These are phyloP conservation scores for Ophion costatus DNA, from an alignment of 2,888 invertebrate genomes.

Conservation along the genomic window DNA sequence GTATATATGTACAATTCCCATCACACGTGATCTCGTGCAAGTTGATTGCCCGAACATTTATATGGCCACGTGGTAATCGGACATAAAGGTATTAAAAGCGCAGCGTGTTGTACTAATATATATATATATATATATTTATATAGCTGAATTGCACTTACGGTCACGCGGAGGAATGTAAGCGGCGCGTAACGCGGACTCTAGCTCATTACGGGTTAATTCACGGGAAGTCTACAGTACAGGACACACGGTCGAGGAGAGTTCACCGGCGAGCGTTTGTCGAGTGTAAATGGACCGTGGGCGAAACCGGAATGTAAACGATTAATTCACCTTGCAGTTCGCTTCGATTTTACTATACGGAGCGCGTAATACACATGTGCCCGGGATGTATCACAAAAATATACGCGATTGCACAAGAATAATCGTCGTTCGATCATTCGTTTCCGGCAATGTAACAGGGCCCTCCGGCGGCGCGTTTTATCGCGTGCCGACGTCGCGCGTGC, in stretches of 20 bases:
- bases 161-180: slow-evolving; percentile 42
- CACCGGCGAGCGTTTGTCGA: slow-evolving; percentile 7
- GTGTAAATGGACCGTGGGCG: slow-evolving; percentile 42
- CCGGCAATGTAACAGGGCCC: slow-evolving; percentile 12
- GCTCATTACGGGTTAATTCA: slow-evolving; percentile 10
- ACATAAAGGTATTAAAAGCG: no score
- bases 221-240: not conserved
- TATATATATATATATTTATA: slow-evolving; percentile 10
- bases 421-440: slow-evolving; percentile 40
- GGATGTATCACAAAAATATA: not conserved
- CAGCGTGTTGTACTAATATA: not conserved
- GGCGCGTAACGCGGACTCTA: slow-evolving; percentile 21
- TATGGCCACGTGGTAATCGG: no score
- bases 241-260: slow-evolving; percentile 41
- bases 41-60: no score
- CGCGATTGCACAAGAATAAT: not conserved
- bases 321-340: not conserved
- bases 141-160: not conserved
- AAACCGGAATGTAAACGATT: slow-evolving; percentile 45
- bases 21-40: no score
- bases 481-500: slow-evolving; percentile 23
- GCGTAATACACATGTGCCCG: not conserved
- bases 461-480: not conserved
- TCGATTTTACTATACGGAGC: not conserved
- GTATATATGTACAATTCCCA: no score